These are phyloP conservation scores for Trachythela sp. DNA, from an alignment of 64 coral and sea anemone genomes.

Conservation along the genomic window DNA sequence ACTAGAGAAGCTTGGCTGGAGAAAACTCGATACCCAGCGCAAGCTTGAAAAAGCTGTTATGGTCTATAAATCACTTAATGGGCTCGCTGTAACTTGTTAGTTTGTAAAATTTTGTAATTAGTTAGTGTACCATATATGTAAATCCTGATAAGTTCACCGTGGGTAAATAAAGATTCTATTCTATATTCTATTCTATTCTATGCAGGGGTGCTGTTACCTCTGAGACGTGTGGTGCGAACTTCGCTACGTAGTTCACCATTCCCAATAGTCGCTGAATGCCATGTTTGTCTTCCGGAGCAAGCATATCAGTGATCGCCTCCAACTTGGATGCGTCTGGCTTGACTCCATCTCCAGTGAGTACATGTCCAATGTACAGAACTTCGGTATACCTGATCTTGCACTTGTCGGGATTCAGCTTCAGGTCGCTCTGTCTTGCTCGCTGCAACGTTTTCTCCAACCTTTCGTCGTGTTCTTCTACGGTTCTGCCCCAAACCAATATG, in stretches of 20 bases:
- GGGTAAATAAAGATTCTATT: too few relatives aligned
- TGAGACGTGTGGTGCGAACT: slow-evolving; percentile 44
- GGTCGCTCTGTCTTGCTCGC: not conserved
- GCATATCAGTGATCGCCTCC: slow-evolving; percentile 39
- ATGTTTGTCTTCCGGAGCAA: slow-evolving; percentile 9
- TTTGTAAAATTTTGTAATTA: too few relatives aligned
- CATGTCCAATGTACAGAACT: slow-evolving; percentile 52
- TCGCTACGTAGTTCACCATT: slow-evolving; percentile 49
- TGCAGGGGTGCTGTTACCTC: slow-evolving; percentile 30
- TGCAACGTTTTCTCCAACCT: not conserved
- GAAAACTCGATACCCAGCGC: too few relatives aligned
- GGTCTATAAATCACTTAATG: too few relatives aligned
- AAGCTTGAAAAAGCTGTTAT: too few relatives aligned
- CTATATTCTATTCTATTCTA: too few relatives aligned
- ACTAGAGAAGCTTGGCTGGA: too few relatives aligned
- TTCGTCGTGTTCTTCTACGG: not conserved
- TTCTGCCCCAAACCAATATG: not conserved
- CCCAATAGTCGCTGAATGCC: slow-evolving; percentile 45
- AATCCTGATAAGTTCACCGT: too few relatives aligned
- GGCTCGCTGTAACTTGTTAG: too few relatives aligned
- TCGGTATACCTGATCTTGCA: slow-evolving; percentile 28
- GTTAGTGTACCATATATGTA: too few relatives aligned
- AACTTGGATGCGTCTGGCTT: slow-evolving; percentile 51
- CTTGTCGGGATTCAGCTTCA: slow-evolving; percentile 11
- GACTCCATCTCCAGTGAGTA: slow-evolving; percentile 45